Percentiles rank a stretch among this genome's conserved stretches.
Conservation (phyloP, 2,113 vertebrate genomes). For the Dendropsophus ebraccatus region DNA sequence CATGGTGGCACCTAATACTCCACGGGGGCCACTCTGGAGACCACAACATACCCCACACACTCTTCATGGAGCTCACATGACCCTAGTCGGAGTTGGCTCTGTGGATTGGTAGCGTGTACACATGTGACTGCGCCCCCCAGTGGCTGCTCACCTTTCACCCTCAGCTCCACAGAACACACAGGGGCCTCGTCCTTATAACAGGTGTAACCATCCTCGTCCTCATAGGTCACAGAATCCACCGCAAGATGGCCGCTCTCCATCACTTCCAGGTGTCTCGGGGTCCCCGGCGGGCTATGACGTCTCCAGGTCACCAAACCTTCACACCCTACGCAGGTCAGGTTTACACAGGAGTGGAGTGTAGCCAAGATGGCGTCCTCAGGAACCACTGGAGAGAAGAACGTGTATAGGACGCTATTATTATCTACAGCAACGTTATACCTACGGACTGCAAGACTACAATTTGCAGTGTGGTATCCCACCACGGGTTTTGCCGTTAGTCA, state of each 20-base stretch:
- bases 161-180: conserved; percentile 58
- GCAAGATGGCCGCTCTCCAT: conserved; percentile 47
- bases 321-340: conserved; percentile 19
- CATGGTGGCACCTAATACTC: neutral
- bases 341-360: neutral
- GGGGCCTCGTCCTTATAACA: conserved; percentile 49
- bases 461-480: no score
- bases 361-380: neutral
- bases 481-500: no score
- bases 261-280: neutral
- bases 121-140: neutral
- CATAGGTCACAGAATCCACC: conserved; percentile 17
- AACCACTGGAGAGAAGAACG: conserved; percentile 48
- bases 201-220: conserved; percentile 65
- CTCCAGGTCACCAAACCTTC: conserved; percentile 60
- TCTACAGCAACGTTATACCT: no score
- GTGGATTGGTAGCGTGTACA: neutral
- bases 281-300: rapidly evolving
- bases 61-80: neutral
- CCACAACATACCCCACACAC: neutral
- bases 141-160: conserved; percentile 71
- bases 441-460: no score
- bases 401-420: no score
- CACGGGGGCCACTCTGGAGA: neutral
- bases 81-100: no score